Base-by-base conservation (phyloP, 2,888 invertebrate species). In the Tipula vernalis region DNA sequence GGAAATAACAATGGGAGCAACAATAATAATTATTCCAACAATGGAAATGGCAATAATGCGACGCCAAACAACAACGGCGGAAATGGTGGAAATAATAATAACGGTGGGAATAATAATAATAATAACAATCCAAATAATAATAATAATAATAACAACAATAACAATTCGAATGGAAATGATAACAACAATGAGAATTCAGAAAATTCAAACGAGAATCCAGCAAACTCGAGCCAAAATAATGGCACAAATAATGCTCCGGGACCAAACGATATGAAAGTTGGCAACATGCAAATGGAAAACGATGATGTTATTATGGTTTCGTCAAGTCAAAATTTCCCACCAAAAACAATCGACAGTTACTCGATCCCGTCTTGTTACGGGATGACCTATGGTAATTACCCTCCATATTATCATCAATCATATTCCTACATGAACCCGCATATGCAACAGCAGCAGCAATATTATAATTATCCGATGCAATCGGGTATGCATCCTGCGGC, bases 241-340 rank as follows among this genome's bases (percentile, higher is more conserved):
- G 57, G 57, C 18, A 18, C 57, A 6, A 18, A 18, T 57, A 57
- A 51, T n/a, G 15, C 28, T 1, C 28, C 71, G 3, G 71, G 71
- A 0, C 28, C 71, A 71, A 71, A 71, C 71, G 71, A 71, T 1
- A 71, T 71, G 28, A 71, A 71, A 71, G 28, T 28, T 71, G 71
- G 28, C 10, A 13, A 28, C 71, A 71, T 71, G 71, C 71, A 71
- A 28, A 28, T 18, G 1, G 71, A 57, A 47, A 87, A 51, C 39
- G 87, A 87, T 86, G 87, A 87, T 51, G 87, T 87, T 2, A 86
- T 87, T 51, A 87, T 87, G 87, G 84, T 57, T 39, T 57, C 86
- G 3, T 39, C 86, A 39, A 57, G 36, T 10, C 36, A 86, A 51
- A 83, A 86, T 86, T 57, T 84, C 51, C 83, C 83, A 39, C 41